Base-by-base conservation (phyloP, 2,113 vertebrate genomes). In the Lagopus muta region DNA sequence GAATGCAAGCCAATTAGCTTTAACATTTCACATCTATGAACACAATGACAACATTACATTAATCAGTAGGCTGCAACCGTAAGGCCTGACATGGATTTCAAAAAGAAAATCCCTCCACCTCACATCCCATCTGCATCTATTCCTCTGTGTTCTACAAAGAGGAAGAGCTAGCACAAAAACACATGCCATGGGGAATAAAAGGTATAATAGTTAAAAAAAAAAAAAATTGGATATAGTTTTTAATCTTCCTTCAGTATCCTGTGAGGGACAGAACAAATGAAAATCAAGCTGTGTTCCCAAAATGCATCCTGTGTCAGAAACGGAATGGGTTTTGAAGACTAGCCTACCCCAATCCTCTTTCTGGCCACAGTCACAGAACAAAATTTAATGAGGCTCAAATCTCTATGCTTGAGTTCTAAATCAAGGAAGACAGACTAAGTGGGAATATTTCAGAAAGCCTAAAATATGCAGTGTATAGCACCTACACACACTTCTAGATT, bases 11-110 rank as follows among this genome's bases (percentile, higher is more conserved):
- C 64, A 57, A 21, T 16, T 18, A 38, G 6, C 69, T 60, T 47
- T 43, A 58, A 76, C 34, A 20, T 30, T 80, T 86, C 34, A 61
- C 22, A 12, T 14, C 40, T 42, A 28, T 0, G 0, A 50, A 50
- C 79, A 42, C 0, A 1, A 16, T 7, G 24, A 20, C 40, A 66
- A 14, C 1, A 0, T 50, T 43, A n/a, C 4, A 3, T 16, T 64
- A 48, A 85, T 76, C 50, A n/a, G 27, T 7, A 32, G 8, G 1
- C 3, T 22, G 20, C 16, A 72, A 65, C 34, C 34, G 16, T 11
- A 1, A 72, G 61, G 22, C 38, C 60, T 57, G 60, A 34, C 20
- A 22, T 0, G 10, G 47, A 75, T 60, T 13, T 54, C 13, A 10
- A 40, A 40, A 36, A 30, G 30, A 25, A 40, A 25, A 54, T 6